Base-by-base conservation (phyloP, 2,113 vertebrate genomes). In the Raja brachyura region DNA sequence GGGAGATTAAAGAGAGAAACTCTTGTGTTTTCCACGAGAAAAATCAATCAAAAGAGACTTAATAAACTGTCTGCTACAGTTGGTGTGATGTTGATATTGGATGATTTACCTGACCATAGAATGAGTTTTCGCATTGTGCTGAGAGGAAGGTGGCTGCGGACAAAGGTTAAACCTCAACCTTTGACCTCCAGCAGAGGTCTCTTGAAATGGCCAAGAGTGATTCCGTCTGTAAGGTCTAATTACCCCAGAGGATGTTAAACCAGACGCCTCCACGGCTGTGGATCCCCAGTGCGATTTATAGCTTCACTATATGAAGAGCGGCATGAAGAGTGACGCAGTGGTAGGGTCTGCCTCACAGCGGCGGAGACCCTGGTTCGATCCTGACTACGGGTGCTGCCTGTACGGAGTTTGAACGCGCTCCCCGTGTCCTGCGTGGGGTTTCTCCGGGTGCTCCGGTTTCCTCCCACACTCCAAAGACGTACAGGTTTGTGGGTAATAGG, bases 1-100 rank as follows among this genome's bases (percentile, higher is more conserved):
- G n/a, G 90, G 90, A 92, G 90, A 22, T 92, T 39, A 73, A 73
- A 73, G 90, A 73, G 90, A 74, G 54, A 73, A 92, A 73, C 33
- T 10, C 48, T 28, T 74, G 39, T 11, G 9, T 48, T 39, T 33
- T 92, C 33, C 31, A 28, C 22, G 73, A 73, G 90, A 48, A 92
- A 92, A 92, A 73, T 92, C 90, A 92, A 73, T 92, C 90, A 74
- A 73, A 92, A 92, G 25, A 28, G 68, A 54, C 90, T 92, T 92
- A 92, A 73, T 48, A 92, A 92, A 70, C 68, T 74, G 39, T 70
- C 66, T 92, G 33, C 73, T 54, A 28, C 20, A 54, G 66, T 92
- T 1, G 66, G 31, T 28, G 11, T 73, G 68, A 54, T 7, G 48
- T 39, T 73, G 22, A 92, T 73, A 31, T 39, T 48, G 68, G 90